A percentile compares a stretch with the other conserved stretches of the same genome.
Conservation (phyloP, 2,113 vertebrate genomes). For the Excalfactoria chinensis region DNA sequence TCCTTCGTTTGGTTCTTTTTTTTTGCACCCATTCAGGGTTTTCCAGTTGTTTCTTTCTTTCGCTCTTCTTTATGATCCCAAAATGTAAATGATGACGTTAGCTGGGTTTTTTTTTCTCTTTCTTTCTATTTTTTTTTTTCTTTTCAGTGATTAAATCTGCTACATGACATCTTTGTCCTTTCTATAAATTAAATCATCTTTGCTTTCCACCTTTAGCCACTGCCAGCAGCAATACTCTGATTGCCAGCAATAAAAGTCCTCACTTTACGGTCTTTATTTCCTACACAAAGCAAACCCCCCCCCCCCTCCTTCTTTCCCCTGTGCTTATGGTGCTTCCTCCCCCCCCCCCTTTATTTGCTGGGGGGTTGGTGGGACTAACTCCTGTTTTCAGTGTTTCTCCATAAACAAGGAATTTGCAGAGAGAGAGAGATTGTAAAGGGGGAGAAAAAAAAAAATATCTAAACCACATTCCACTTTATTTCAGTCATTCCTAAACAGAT, state of each 20-base stretch:
- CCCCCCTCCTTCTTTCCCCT: slow-evolving; percentile 22
- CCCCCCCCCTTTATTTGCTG: background rate
- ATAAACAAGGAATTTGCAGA: slow-evolving; percentile 72
- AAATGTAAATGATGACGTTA: slow-evolving; percentile 87
- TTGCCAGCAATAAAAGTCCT: slow-evolving; percentile 74
- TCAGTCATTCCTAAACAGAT: slow-evolving; percentile 81
- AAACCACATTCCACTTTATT: slow-evolving; percentile 74
- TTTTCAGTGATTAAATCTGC: slow-evolving; percentile 87
- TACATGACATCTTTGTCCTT: slow-evolving; percentile 87
- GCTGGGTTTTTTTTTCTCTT: slow-evolving; percentile 69
- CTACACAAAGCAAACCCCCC: slow-evolving; percentile 73
- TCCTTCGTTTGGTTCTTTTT: slow-evolving; percentile 61
- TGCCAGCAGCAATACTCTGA: slow-evolving; percentile 75
- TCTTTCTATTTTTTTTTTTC: slow-evolving; percentile 53
- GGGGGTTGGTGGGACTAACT: slow-evolving; percentile 27
- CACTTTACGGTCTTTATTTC: slow-evolving; percentile 77
- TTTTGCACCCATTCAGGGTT: slow-evolving; percentile 55
- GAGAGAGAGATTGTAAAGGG: slow-evolving; percentile 13
- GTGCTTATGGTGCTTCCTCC: slow-evolving; percentile 11
- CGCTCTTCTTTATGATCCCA: slow-evolving; percentile 83
- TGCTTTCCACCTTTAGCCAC: slow-evolving; percentile 82
- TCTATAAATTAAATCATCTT: slow-evolving; percentile 88
- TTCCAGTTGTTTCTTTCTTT: slow-evolving; percentile 77
- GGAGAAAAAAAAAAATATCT: background rate
- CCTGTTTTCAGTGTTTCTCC: slow-evolving; percentile 62